Conservation (phyloP, 2,888 invertebrate genomes). For the Cerastis leucographa region DNA sequence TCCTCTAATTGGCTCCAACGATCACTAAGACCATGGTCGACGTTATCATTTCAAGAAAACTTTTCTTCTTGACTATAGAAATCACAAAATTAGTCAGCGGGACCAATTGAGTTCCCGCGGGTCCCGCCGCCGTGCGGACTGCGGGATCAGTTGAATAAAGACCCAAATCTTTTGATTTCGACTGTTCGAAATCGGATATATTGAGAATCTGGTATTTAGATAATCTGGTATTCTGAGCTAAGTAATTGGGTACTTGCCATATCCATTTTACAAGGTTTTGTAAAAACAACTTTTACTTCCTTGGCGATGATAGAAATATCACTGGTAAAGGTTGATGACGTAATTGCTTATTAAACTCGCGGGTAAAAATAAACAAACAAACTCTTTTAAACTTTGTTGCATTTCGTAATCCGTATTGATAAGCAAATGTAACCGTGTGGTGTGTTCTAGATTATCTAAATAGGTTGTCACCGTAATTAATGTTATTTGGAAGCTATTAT, state of each 20-base stretch:
- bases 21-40: too few relatives aligned
- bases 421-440: background rate
- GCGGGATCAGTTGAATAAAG: too few relatives aligned
- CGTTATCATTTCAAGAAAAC: too few relatives aligned
- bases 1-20: too few relatives aligned
- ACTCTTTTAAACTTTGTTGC: background rate
- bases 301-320: slow-evolving; percentile 40
- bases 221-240: too few relatives aligned
- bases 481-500: background rate
- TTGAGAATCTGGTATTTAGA: too few relatives aligned
- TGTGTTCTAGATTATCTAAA: background rate
- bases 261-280: slow-evolving; percentile 43
- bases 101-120: too few relatives aligned
- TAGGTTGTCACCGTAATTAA: background rate
- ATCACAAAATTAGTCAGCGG: too few relatives aligned
- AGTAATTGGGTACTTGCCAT: slow-evolving; percentile 21
- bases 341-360: slow-evolving; percentile 31
- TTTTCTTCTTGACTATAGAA: too few relatives aligned
- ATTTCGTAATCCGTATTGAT: slow-evolving; percentile 6
- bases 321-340: slow-evolving; percentile 12
- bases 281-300: slow-evolving; percentile 42
- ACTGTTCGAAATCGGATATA: too few relatives aligned
- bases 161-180: too few relatives aligned
- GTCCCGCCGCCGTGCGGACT: too few relatives aligned
- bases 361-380: slow-evolving; percentile 49